These are phyloP conservation scores for Cheilosia vernalis DNA, from an alignment of 2,888 invertebrate species.

Conservation along the genomic window DNA sequence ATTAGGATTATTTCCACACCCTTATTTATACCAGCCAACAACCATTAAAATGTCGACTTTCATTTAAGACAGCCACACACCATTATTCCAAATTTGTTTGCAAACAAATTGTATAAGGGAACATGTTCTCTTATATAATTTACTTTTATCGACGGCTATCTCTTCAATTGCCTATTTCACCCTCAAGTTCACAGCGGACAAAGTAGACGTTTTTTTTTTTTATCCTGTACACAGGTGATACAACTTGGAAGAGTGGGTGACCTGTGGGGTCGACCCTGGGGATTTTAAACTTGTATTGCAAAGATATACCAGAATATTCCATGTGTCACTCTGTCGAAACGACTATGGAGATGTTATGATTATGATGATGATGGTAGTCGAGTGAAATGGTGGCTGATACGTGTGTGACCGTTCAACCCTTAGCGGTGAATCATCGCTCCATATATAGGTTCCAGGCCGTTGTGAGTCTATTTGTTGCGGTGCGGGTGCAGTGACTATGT, in stretches of 20 bases:
- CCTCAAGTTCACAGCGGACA: constrained; percentile 22
- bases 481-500: constrained; percentile 47
- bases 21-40: constrained; percentile 51
- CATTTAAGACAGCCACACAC: constrained; percentile 17
- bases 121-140: constrained; percentile 53
- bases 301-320: constrained; percentile 21
- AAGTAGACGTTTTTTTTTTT: neutral
- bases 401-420: constrained; percentile 45
- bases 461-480: constrained; percentile 37
- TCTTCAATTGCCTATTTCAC: constrained; percentile 57
- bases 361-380: constrained; percentile 49
- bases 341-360: constrained; percentile 59
- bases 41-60: constrained; percentile 66
- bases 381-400: constrained; percentile 36
- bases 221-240: constrained; percentile 30
- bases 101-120: constrained; percentile 33
- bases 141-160: constrained; percentile 49
- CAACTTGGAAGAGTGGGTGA: neutral
- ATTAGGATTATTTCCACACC: constrained; percentile 41
- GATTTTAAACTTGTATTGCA: constrained; percentile 51
- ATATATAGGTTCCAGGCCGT: neutral
- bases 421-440: constrained; percentile 55
- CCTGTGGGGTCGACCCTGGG: constrained; percentile 23
- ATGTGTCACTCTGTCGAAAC: constrained; percentile 39
- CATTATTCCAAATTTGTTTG: constrained; percentile 25